Conservation (phyloP, 1,140 invertebrate species). For the Heliconius eleuchia region DNA sequence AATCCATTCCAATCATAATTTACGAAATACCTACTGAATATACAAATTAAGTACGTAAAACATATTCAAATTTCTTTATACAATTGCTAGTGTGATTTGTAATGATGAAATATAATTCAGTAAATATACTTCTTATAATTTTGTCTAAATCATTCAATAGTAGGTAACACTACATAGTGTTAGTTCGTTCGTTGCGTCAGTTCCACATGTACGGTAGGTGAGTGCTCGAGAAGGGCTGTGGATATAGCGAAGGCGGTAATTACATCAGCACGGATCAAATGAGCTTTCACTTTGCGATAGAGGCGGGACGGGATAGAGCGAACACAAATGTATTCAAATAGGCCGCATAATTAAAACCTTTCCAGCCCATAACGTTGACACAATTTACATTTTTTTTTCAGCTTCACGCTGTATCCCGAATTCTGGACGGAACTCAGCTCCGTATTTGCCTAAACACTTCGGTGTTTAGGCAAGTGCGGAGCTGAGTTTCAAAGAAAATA, state of each 20-base stretch:
- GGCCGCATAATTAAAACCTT: background rate
- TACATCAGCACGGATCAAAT: slow-evolving; percentile 1
- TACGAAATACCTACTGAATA: too few species aligned
- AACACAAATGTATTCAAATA: background rate
- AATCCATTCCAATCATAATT: too few species aligned
- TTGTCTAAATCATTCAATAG: background rate
- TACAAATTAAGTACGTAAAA: too few species aligned
- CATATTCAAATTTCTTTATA: too few species aligned
- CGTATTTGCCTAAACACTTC: too few species aligned
- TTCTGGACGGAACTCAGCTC: too few species aligned
- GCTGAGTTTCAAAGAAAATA: too few species aligned
- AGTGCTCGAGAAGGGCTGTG: background rate
- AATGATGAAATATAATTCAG: background rate
- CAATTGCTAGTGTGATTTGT: too few species aligned
- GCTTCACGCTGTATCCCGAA: too few species aligned
- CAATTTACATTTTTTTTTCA: too few species aligned
- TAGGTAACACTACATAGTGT: too few species aligned
- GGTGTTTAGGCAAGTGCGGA: too few species aligned
- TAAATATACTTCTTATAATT: background rate
- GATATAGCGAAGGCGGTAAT: background rate
- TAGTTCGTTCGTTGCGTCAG: background rate
- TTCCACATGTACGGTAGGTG: background rate
- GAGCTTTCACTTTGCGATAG: background rate
- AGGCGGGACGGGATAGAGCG: background rate
- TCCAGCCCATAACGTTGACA: background rate